Conservation (phyloP, 1,140 invertebrate genomes). For the Hypothenemus hampei region DNA sequence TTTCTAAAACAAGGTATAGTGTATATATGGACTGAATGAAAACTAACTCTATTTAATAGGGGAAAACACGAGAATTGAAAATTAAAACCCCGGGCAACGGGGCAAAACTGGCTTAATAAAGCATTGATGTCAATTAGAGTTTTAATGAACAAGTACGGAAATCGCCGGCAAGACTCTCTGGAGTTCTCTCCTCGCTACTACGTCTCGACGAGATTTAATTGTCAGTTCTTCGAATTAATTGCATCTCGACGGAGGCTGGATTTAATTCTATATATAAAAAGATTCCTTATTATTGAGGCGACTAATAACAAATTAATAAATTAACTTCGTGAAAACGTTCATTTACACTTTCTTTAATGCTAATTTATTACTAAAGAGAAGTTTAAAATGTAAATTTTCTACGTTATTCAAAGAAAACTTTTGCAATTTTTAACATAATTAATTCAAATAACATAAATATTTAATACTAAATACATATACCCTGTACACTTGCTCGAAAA, state of each 20-base stretch:
- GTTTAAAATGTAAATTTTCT: too few species aligned
- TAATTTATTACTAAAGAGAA: too few species aligned
- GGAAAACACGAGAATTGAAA: slow-evolving; percentile 3
- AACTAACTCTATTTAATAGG: not conserved
- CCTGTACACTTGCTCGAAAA: too few species aligned
- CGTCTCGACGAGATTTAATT: not conserved
- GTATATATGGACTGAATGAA: not conserved
- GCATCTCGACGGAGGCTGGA: not conserved
- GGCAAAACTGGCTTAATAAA: slow-evolving; percentile 6
- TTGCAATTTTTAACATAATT: too few species aligned
- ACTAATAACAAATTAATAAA: not conserved
- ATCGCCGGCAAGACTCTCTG: not conserved
- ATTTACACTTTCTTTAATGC: too few species aligned
- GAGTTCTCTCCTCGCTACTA: not conserved
- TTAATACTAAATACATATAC: too few species aligned
- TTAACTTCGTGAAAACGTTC: too few species aligned
- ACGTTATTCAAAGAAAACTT: too few species aligned
- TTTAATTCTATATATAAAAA: slow-evolving; percentile 4
- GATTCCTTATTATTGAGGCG: not conserved
- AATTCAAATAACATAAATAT: too few species aligned
- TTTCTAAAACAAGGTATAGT: too few species aligned
- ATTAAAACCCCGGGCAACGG: slow-evolving; percentile 1
- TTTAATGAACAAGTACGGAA: slow-evolving; percentile 13
- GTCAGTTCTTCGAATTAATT: slow-evolving; percentile 5
- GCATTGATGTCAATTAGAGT: slow-evolving; percentile 14